These are phyloP conservation scores for Helogale parvula DNA, from an alignment of 2,113 vertebrate genomes.

Conservation along the genomic window DNA sequence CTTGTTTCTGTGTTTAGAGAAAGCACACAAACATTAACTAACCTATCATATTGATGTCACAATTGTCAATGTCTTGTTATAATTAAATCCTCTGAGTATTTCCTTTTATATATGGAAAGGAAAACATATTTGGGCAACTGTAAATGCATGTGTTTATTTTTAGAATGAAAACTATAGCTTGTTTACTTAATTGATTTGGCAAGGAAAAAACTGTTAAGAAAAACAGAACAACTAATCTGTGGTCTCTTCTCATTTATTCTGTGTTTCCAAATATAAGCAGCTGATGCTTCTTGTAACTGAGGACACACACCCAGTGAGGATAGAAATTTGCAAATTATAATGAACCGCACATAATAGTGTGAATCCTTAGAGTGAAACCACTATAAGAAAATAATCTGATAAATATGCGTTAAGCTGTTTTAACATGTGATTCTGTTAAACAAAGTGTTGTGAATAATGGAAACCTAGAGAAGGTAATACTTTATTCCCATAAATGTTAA, in stretches of 20 bases:
- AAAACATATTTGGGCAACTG: conserved; percentile 43
- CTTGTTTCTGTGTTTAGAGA: conserved; percentile 54
- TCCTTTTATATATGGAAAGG: conserved; percentile 47
- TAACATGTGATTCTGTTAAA: neutral
- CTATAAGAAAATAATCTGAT: conserved; percentile 42
- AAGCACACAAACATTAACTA: conserved; percentile 62
- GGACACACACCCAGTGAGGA: neutral
- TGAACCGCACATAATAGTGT: conserved; percentile 37
- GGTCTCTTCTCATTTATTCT: neutral
- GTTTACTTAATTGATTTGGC: conserved; percentile 73
- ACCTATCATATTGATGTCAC: conserved; percentile 69
- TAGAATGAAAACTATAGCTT: conserved; percentile 60
- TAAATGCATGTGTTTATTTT: neutral
- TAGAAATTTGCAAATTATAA: conserved; percentile 70
- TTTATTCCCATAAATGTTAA: neutral
- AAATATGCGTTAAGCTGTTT: conserved; percentile 6
- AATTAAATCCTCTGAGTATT: conserved; percentile 81
- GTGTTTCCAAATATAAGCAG: conserved; percentile 60
- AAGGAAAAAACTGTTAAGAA: conserved; percentile 58
- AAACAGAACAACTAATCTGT: conserved; percentile 57
- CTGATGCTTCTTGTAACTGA: conserved; percentile 58
- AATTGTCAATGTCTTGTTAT: conserved; percentile 72
- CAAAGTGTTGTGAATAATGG: conserved; percentile 23
- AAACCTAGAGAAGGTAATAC: conserved; percentile 25
- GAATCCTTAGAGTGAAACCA: conserved; percentile 44